phyloP scores from a whole-genome alignment of 2,113 vertebrate species.

The Plecotus auritus region DNA sequence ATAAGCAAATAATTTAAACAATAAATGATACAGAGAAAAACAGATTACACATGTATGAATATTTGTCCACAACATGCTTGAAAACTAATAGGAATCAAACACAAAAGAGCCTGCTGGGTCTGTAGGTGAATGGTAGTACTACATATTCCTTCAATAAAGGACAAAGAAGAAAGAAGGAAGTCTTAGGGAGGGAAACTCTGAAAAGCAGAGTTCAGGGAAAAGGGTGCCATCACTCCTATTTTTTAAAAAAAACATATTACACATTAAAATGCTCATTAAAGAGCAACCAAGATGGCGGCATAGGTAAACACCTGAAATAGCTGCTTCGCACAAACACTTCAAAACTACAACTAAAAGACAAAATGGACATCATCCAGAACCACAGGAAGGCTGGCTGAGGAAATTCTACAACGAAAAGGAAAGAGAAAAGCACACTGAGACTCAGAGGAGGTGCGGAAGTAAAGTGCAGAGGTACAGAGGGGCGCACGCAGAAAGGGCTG shows the following conservation, averaged over 20 bases:
- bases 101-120: not conserved
- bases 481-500: too few relatives aligned
- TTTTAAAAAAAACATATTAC: not conserved
- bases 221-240: not conserved
- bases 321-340: too few relatives aligned
- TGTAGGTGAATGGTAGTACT: not conserved
- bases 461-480: too few relatives aligned
- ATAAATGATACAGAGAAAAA: not conserved
- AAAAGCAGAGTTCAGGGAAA: not conserved
- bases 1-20: slow-evolving; percentile 28
- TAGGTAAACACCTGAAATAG: too few relatives aligned
- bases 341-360: too few relatives aligned
- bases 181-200: not conserved
- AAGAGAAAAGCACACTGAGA: too few relatives aligned
- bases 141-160: not conserved
- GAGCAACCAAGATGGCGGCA: too few relatives aligned
- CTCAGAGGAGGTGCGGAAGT: too few relatives aligned
- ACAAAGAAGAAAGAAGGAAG: not conserved
- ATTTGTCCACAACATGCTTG: not conserved
- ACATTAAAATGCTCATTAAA: slow-evolving; percentile 6
- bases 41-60: not conserved
- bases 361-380: too few relatives aligned
- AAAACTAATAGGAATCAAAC: not conserved
- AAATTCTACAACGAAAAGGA: too few relatives aligned
- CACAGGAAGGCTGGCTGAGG: too few relatives aligned